Evolutionary conservation across 2,113 vertebrate genomes (phyloP), one percentile per base, ranked within the genome.

Genomic region (Gobiocypris rarus): DNA sequence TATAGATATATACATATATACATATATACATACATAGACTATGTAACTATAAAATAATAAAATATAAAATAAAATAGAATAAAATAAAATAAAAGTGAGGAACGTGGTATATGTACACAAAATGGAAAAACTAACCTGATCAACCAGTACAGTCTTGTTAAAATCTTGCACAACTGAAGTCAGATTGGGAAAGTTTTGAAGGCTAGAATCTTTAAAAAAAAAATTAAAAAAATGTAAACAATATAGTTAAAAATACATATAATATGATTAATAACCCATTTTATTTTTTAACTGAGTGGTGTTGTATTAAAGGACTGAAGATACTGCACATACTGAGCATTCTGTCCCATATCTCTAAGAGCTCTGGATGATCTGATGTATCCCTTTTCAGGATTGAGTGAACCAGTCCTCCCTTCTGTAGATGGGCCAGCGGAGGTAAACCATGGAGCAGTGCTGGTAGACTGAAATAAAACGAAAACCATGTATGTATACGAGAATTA

Each of bases 91-190:
- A n/a, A n/a, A n/a, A n/a, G n/a, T n/a, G n/a, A n/a, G n/a, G n/a
- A n/a, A n/a, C n/a, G n/a, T n/a, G n/a, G n/a, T n/a, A n/a, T n/a
- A 59, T 24, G 13, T 24, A n/a, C 11, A 6, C 1, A 38, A 41
- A n/a, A 34, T 83, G 22, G 2, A 15, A 13, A 22, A 50, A 9
- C 92, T 31, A 67, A 95, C 94, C 91, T 93, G 70, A 78, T 93
- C 67, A 31, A 14, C 31, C 5, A 70, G 10, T 11, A 65, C 0
- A 15, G 86, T 90, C 9, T 28, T 52, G 77, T 90, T 92, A 5
- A 88, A 22, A 7, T 4, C 4, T 11, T 82, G 65, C 28, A 50
- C 74, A 73, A 81, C 9, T 19, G 88, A 54, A 19, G 87, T 89
- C 11, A 77, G 14, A 41, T 86, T 75, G 1, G 34, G 11, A 0